Evolutionary conservation across 2,113 vertebrate genomes (phyloP), one percentile per base, ranked within the genome.

Genomic region (Pipa parva): DNA sequence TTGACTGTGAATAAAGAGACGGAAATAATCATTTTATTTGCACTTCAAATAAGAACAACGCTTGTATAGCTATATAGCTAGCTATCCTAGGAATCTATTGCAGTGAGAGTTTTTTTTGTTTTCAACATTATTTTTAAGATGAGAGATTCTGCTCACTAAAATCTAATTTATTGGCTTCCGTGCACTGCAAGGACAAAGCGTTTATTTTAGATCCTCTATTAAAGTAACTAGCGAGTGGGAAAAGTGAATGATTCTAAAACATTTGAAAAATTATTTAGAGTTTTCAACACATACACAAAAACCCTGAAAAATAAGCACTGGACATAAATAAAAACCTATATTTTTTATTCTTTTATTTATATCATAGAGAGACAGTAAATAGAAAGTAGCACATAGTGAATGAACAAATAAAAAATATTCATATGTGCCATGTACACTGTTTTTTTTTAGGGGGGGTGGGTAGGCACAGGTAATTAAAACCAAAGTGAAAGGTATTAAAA

Each of bases 21-120:
- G 56, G 39, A 59, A 59, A 60, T 51, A 68, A 68, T 68, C 56
- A 68, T 68, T 68, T 68, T 51, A 51, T 56, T 60, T 42, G 42
- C 65, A 42, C 57, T 67, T 67, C 29, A 28, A 45, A 22, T 36
- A 67, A 24, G 24, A 59, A 49, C 28, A 3, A 6, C 27, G 15
- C 64, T 50, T 39, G 20, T 2, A 7, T 17, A 17, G 29, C 22
- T 39, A 39, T 60, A 51, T 42, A 60, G 46, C 37, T 12, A 59
- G 57, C 51, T 27, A 68, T n/a, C n/a, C n/a, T n/a, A n/a, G n/a
- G n/a, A n/a, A 59, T 56, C 42, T 17, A 28, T 13, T 50, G 21
- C 45, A 39, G 45, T 25, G 9, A 18, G 21, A 50, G 56, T 52
- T 59, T 60, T 29, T 51, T 39, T 49, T n/a, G n/a, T n/a, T 67